These are phyloP conservation scores for Pseudomyrmex concolor DNA, from an alignment of 1,140 invertebrate genomes.

Conservation along the genomic window DNA sequence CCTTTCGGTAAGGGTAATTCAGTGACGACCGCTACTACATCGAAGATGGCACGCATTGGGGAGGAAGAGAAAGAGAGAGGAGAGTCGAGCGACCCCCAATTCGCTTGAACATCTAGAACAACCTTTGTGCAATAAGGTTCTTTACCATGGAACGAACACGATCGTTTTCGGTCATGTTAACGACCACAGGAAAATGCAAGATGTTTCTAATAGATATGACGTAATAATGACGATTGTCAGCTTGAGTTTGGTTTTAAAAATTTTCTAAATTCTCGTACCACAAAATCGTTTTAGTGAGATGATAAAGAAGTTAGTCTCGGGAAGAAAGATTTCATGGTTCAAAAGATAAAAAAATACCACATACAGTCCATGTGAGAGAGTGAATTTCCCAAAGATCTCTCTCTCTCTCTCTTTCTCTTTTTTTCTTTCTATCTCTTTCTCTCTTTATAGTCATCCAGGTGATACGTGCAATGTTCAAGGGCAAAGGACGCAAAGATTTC, in stretches of 20 bases:
- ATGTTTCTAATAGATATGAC: slow-evolving; percentile 53
- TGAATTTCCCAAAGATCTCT: slow-evolving; percentile 6
- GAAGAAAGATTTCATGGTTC: not conserved
- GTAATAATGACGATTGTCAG: no score
- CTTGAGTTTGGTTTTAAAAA: no score
- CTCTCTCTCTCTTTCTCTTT: slow-evolving; percentile 40
- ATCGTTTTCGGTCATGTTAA: slow-evolving; percentile 73
- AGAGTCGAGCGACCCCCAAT: slow-evolving; percentile 75
- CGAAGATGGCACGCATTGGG: slow-evolving; percentile 84
- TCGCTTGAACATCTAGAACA: slow-evolving; percentile 78
- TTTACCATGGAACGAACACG: slow-evolving; percentile 64
- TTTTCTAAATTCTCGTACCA: not conserved
- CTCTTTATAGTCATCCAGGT: slow-evolving; percentile 77
- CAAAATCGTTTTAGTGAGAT: not conserved
- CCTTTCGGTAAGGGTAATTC: slow-evolving; percentile 74
- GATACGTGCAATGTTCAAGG: slow-evolving; percentile 68
- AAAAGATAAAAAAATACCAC: not conserved
- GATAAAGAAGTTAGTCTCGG: not conserved
- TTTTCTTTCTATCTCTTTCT: slow-evolving; percentile 31
- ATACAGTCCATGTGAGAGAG: not conserved
- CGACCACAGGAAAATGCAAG: slow-evolving; percentile 76
- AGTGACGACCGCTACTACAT: slow-evolving; percentile 76
- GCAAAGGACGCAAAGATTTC: slow-evolving; percentile 35
- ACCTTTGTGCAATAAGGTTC: slow-evolving; percentile 78
- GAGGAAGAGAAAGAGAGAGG: slow-evolving; percentile 68